These are phyloP conservation scores for Drosophila greeni DNA, from an alignment of 2,888 invertebrate genomes.

Conservation along the genomic window DNA sequence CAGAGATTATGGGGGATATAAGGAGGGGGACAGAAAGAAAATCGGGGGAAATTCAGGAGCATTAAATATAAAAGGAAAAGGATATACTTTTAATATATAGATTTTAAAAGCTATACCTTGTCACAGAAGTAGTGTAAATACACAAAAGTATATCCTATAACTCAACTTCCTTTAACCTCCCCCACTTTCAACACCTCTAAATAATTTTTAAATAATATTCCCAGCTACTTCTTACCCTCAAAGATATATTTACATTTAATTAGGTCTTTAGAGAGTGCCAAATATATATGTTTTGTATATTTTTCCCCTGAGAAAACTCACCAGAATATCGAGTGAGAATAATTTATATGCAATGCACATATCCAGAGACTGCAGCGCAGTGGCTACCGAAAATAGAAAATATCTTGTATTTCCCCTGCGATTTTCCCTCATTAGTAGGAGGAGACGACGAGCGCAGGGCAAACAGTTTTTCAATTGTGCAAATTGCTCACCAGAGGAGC, in stretches of 20 bases:
- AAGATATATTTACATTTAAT: slow-evolving; percentile 9
- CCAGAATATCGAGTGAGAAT: slow-evolving; percentile 21
- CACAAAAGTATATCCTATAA: background rate
- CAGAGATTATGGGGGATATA: slow-evolving; percentile 12
- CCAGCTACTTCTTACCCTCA: background rate
- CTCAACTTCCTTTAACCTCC: background rate
- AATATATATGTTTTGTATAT: slow-evolving; percentile 9
- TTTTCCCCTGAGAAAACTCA: slow-evolving; percentile 6
- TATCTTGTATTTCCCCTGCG: slow-evolving; percentile 12
- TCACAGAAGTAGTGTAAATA: background rate
- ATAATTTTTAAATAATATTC: background rate
- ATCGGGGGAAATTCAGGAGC: background rate
- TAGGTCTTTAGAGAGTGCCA: slow-evolving; percentile 6
- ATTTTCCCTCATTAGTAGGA: slow-evolving; percentile 29
- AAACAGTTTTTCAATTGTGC: slow-evolving; percentile 40
- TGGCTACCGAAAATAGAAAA: slow-evolving; percentile 27
- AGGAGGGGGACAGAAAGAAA: slow-evolving; percentile 1
- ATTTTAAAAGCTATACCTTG: too few relatives aligned
- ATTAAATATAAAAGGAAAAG: background rate
- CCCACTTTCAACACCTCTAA: background rate
- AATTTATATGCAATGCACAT: slow-evolving; percentile 25
- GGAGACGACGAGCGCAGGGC: slow-evolving; percentile 31
- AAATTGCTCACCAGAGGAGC: slow-evolving; percentile 43
- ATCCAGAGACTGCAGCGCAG: slow-evolving; percentile 14
- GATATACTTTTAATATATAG: too few relatives aligned